Base-by-base conservation (phyloP, 2,797 vertebrate species). In the Paratrypauchen microcephalus region DNA sequence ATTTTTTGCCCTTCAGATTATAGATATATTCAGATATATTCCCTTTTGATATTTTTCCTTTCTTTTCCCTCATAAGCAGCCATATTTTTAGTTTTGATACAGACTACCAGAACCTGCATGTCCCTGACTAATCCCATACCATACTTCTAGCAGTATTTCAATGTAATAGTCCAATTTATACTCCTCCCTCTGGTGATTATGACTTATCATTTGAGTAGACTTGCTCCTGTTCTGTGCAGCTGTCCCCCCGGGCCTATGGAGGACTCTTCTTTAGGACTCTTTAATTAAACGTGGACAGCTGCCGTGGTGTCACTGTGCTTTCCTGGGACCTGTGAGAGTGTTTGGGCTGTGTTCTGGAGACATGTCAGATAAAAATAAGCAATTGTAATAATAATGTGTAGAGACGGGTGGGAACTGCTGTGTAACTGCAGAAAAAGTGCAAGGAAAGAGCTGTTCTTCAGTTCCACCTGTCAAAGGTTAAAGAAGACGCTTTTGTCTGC, bases 251-350 rank as follows among this genome's bases (percentile, higher is more conserved):
- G 71, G 59, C 62, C 65, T 74, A 71, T 21, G 70, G 57, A 71
- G 68, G 63, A 78, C 48, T 66, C 55, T 70, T 8, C 24, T 79
- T 75, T 66, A 61, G 65, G 72, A 68, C 57, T 70, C 65, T 83
- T 9, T 79, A 75, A 81, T 87, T 80, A 74, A 73, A 83, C 50
- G 61, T 57, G 28, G 62, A 68, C 60, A 80, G 60, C 55, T 69
- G 64, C 61, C 57, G 32, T 6, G 26, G 28, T 48, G 55, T 48
- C 23, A 47, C 71, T 55, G 26, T 3, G 24, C 15, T 36, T 54
- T n/a, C 15, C 52, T 73, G 61, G 18, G 65, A 4, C 1, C 18
- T 32, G 61, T 6, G 66, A 58, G 58, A 64, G 24, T 71, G 30
- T 72, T 80, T 76, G 9, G 23, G 12, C 32, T 68, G 1, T 60